A percentile compares a stretch with the other conserved stretches of the same genome.
phyloP scores from a whole-genome alignment of 2,797 vertebrate genomes.

The Gastrophryne carolinensis region DNA sequence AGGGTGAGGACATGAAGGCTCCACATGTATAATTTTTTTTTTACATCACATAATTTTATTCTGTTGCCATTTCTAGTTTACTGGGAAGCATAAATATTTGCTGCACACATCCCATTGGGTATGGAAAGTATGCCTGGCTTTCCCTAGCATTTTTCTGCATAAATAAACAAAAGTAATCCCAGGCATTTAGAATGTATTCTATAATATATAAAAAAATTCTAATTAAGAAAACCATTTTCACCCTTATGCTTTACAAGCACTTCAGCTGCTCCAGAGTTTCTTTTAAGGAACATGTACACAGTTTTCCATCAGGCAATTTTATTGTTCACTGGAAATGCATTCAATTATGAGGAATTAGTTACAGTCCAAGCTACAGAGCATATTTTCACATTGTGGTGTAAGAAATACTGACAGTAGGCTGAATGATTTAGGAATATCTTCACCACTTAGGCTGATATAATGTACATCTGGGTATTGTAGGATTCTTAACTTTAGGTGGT shows the following conservation, averaged over 20 bases:
- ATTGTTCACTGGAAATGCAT: slow-evolving; percentile 35
- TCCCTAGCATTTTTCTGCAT: not conserved
- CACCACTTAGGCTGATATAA: slow-evolving; percentile 32
- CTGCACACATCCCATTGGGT: not conserved
- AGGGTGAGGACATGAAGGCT: no score
- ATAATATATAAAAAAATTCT: not conserved
- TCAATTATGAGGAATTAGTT: slow-evolving; percentile 41
- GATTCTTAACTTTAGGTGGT: slow-evolving; percentile 24
- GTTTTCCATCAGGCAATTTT: slow-evolving; percentile 39
- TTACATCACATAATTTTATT: no score
- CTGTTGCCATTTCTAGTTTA: no score
- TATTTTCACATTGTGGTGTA: slow-evolving; percentile 18
- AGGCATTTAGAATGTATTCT: not conserved
- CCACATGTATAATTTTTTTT: not conserved
- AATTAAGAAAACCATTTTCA: not conserved
- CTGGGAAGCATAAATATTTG: not conserved
- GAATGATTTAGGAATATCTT: slow-evolving; percentile 28
- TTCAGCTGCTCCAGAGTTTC: not conserved
- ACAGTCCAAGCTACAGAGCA: slow-evolving; percentile 28
- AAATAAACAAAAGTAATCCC: not conserved
- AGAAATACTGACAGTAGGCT: slow-evolving; percentile 24
- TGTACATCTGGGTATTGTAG: slow-evolving; percentile 34
- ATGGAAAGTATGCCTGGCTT: not conserved
- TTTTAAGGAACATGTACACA: not conserved
- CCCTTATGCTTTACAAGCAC: not conserved